A percentile compares a stretch with the other conserved stretches of the same genome.
Evolutionary conservation across 2,113 vertebrate species (phyloP).

Genomic region (Mohoua ochrocephala): DNA sequence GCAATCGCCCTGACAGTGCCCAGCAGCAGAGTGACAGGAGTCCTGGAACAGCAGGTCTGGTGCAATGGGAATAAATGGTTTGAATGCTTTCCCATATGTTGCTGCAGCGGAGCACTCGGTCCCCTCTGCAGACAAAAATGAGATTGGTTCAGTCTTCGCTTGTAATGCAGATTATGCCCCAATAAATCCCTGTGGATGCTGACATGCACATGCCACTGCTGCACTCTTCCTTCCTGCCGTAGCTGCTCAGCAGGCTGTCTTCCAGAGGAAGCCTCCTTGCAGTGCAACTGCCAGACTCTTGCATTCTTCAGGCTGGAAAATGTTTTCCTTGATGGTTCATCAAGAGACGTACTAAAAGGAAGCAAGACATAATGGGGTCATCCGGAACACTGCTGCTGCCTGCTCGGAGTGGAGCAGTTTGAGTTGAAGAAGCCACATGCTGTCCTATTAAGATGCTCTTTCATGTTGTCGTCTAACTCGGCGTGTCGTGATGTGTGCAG

Average conservation of each 20-base stretch:
- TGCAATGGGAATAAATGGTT: background rate
- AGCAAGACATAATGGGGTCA: slow-evolving; percentile 59
- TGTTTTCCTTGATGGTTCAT: slow-evolving; percentile 43
- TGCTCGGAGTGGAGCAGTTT: background rate
- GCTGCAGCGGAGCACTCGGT: background rate
- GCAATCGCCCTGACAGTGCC: rapidly evolving
- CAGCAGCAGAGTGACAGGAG: background rate
- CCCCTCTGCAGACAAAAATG: background rate
- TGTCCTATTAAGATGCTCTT: background rate
- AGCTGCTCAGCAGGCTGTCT: background rate
- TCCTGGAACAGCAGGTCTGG: background rate
- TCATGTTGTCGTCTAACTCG: background rate
- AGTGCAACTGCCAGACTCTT: background rate
- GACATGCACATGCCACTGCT: background rate
- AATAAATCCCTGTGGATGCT: background rate
- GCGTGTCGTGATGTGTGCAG: background rate
- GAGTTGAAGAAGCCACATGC: background rate
- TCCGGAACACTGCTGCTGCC: background rate
- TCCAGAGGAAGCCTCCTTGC: background rate
- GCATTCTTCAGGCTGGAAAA: background rate
- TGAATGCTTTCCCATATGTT: background rate
- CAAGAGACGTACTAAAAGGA: background rate
- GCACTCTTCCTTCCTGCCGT: background rate
- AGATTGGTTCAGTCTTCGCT: background rate
- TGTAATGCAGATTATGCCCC: background rate